A percentile compares a stretch with the other conserved stretches of the same genome.
phyloP scores from a whole-genome alignment of 2,797 vertebrate species.

The Leuciscus waleckii region DNA sequence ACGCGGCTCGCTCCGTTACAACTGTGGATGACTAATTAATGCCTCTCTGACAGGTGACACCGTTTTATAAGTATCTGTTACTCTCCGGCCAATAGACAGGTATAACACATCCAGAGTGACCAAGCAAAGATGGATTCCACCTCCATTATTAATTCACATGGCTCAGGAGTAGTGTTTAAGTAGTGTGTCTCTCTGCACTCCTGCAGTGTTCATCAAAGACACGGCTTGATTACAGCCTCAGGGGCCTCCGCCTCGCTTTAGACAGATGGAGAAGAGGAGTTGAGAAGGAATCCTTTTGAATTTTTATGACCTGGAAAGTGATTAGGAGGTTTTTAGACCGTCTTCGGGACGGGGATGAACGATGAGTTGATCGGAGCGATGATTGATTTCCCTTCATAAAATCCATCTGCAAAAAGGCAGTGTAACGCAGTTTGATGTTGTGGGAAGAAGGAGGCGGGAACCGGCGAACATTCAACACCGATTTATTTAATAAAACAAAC shows the following conservation, averaged over 20 bases:
- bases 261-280: background rate
- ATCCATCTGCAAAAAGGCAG: background rate
- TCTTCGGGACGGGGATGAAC: background rate
- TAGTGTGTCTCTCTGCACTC: conserved; percentile 61
- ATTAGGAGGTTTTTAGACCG: background rate
- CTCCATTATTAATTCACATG: conserved; percentile 77
- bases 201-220: conserved; percentile 8
- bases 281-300: conserved; percentile 20
- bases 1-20: conserved; percentile 74
- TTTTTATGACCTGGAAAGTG: conserved; percentile 33
- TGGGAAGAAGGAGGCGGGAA: too few species aligned
- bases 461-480: too few species aligned
- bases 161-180: conserved; percentile 74
- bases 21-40: conserved; percentile 81
- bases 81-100: conserved; percentile 32
- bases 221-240: conserved; percentile 14
- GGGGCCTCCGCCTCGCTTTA: background rate
- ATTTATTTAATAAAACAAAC: too few species aligned
- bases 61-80: conserved; percentile 75
- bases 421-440: too few species aligned
- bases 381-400: conserved; percentile 20
- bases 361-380: background rate
- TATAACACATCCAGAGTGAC: conserved; percentile 46
- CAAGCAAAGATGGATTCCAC: conserved; percentile 48
- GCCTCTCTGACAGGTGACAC: conserved; percentile 76